Conservation (phyloP, 2,797 vertebrate genomes). For the Lycodopsis pacificus region DNA sequence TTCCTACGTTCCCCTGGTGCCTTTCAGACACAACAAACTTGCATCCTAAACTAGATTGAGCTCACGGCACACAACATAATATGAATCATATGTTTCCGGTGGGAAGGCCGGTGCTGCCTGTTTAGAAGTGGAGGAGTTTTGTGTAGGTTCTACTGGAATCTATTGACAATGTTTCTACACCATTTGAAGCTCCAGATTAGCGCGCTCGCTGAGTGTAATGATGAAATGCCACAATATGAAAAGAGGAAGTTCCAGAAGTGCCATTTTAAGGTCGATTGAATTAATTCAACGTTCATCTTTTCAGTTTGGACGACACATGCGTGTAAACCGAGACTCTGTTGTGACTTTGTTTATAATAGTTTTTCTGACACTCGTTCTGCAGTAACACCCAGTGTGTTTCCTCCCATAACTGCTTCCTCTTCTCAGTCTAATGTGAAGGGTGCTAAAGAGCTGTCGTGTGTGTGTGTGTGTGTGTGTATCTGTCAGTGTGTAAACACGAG, state of each 20-base stretch:
- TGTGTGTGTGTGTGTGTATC: not conserved
- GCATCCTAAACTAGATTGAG: constrained; percentile 42
- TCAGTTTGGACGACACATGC: not conserved
- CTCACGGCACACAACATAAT: constrained; percentile 32
- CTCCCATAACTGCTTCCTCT: constrained; percentile 59
- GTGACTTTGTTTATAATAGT: not conserved
- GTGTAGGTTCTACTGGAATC: constrained; percentile 12
- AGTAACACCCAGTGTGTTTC: constrained; percentile 41
- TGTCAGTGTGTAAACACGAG: constrained; percentile 17
- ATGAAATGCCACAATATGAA: not conserved
- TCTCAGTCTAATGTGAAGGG: constrained; percentile 37
- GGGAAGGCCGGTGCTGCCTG: constrained; percentile 26
- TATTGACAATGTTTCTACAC: not conserved
- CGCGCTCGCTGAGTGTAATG: not conserved
- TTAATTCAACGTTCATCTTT: not conserved
- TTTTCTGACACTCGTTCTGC: constrained; percentile 21
- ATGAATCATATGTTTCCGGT: constrained; percentile 49
- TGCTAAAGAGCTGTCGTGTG: constrained; percentile 34
- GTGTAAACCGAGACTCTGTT: not conserved
- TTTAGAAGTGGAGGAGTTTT: constrained; percentile 10
- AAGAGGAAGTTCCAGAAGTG: not conserved
- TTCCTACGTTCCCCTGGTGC: constrained; percentile 49
- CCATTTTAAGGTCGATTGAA: not conserved
- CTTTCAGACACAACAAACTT: constrained; percentile 71
- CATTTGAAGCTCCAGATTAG: constrained; percentile 1